Evolutionary conservation across 2,888 invertebrate species (phyloP).

Genomic region (Cerastis leucographa): DNA sequence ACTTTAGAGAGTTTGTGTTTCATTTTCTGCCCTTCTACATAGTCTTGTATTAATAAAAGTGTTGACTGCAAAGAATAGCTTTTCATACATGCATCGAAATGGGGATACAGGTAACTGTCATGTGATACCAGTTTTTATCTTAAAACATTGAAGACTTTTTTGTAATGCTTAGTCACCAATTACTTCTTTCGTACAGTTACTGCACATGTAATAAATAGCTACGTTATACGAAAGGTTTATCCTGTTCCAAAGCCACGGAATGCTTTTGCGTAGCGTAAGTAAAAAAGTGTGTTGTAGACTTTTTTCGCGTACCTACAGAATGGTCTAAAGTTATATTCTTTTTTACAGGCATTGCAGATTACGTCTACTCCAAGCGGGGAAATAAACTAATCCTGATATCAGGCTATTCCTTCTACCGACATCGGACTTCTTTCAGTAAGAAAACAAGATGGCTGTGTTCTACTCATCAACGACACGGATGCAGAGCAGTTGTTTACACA

Average conservation of each 20-base stretch:
- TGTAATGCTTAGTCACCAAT: not conserved
- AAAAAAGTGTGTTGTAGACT: not conserved
- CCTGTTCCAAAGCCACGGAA: not conserved
- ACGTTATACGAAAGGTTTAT: no score
- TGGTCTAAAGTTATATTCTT: not conserved
- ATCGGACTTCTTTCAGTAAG: not conserved
- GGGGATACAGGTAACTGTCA: not conserved
- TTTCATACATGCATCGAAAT: not conserved
- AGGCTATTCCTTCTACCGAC: constrained; percentile 44
- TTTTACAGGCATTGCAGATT: constrained; percentile 26
- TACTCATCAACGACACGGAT: constrained; percentile 35
- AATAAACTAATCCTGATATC: constrained; percentile 28
- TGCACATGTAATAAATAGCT: no score
- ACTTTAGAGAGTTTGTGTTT: not conserved
- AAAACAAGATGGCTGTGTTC: constrained; percentile 42
- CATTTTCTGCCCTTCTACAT: not conserved
- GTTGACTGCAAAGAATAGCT: not conserved
- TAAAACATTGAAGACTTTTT: not conserved
- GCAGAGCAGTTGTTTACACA: constrained; percentile 42
- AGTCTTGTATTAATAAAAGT: not conserved
- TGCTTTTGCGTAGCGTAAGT: not conserved
- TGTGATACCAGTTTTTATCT: no score
- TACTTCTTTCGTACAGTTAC: not conserved
- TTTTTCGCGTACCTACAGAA: not conserved
- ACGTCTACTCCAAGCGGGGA: constrained; percentile 43